Percentiles rank a stretch among this genome's conserved stretches.
Evolutionary conservation across 2,113 vertebrate species (phyloP).

Genomic region (Periophthalmus modestus): DNA sequence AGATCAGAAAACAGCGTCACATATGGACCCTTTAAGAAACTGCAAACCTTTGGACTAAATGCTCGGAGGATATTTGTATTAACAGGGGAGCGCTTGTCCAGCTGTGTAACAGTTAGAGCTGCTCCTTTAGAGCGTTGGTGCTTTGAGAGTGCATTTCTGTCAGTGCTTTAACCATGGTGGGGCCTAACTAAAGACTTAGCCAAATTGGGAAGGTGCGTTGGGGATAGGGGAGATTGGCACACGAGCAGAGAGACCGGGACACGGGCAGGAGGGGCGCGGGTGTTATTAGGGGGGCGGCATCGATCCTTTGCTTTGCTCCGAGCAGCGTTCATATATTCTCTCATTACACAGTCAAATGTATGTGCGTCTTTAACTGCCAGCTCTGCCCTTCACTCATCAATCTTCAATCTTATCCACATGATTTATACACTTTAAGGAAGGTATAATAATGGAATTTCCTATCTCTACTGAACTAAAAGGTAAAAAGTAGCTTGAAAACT

Average conservation of each 20-base stretch:
- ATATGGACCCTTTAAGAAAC: slow-evolving; percentile 12
- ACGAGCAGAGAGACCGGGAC: slow-evolving; percentile 7
- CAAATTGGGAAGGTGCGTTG: neutral
- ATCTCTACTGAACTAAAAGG: too few species aligned
- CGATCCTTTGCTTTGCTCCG: slow-evolving; percentile 48
- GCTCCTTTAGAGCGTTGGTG: slow-evolving; percentile 16
- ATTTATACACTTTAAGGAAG: neutral
- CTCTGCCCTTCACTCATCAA: slow-evolving; percentile 25
- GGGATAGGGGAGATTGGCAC: slow-evolving; percentile 24
- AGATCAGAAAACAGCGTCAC: too few species aligned
- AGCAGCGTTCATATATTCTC: slow-evolving; percentile 41
- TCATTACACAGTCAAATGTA: slow-evolving; percentile 67
- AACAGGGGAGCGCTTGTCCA: slow-evolving; percentile 9
- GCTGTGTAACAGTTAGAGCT: slow-evolving; percentile 3
- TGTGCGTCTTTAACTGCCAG: slow-evolving; percentile 39
- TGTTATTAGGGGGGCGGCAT: slow-evolving; percentile 51
- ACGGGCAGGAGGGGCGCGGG: slow-evolving; percentile 13
- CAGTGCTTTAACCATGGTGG: neutral
- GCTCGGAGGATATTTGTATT: slow-evolving; percentile 11
- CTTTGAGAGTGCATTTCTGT: neutral
- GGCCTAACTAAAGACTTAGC: slow-evolving; percentile 12
- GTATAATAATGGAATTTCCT: too few species aligned
- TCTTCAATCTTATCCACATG: neutral
- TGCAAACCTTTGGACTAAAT: slow-evolving; percentile 10
- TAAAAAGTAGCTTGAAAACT: too few species aligned